phyloP scores from a whole-genome alignment of 2,113 vertebrate species.

The Sphyrna mokarran region DNA sequence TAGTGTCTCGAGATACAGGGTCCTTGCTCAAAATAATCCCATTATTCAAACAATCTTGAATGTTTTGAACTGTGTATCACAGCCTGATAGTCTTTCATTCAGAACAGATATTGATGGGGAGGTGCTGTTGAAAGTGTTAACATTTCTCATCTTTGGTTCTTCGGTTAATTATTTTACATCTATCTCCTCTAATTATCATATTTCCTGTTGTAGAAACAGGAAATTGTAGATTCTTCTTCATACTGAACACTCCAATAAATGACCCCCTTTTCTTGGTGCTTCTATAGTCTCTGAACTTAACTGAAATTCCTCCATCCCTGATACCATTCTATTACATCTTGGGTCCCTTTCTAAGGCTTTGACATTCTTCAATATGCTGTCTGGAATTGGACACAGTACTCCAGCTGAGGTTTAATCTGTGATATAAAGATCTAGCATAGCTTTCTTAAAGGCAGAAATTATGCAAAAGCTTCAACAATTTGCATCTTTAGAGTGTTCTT shows the following conservation, averaged over 20 bases:
- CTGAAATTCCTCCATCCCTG: background rate
- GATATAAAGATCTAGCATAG: background rate
- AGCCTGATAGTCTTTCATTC: background rate
- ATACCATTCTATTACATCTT: background rate
- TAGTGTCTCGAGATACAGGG: background rate
- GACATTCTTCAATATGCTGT: background rate
- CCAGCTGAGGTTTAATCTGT: background rate
- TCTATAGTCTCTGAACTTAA: background rate
- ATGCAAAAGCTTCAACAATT: no score
- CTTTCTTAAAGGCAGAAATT: no score
- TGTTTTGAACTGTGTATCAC: background rate
- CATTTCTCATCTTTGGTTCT: background rate
- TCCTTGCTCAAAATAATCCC: background rate
- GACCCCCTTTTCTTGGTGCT: background rate
- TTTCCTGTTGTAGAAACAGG: background rate
- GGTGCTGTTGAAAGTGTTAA: no score
- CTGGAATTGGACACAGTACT: background rate
- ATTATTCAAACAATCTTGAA: background rate
- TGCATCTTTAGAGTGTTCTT: no score
- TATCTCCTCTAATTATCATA: background rate
- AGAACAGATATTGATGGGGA: background rate
- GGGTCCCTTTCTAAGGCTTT: background rate
- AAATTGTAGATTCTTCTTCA: background rate
- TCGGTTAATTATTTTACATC: background rate
- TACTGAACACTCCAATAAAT: background rate